phyloP scores from a whole-genome alignment of 2,113 vertebrate genomes.

The Heterotis niloticus region DNA sequence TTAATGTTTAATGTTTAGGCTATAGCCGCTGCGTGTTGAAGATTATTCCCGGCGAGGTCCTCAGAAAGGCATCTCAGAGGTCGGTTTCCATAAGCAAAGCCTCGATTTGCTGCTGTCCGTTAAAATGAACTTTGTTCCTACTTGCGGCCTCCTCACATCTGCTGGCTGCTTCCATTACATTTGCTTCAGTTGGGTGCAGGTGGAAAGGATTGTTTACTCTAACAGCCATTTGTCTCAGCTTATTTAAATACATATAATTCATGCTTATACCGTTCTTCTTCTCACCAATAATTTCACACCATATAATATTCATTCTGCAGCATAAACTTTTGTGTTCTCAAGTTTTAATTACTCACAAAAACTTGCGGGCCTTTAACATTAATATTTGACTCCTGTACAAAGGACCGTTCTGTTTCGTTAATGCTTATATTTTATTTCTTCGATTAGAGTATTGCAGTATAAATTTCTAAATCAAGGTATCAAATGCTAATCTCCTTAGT shows the following conservation, averaged over 20 bases:
- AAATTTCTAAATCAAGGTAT: background rate
- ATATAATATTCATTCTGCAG: background rate
- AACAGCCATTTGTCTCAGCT: slow-evolving; percentile 1
- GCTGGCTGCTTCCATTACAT: slow-evolving; percentile 10
- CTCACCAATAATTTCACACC: background rate
- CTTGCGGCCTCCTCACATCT: slow-evolving; percentile 8
- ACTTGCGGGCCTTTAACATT: no score
- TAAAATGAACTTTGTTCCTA: slow-evolving; percentile 7
- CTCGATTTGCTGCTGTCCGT: slow-evolving; percentile 6
- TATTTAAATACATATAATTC: background rate
- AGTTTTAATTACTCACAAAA: no score
- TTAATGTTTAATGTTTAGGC: no score
- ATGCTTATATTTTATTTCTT: background rate
- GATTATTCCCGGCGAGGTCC: no score
- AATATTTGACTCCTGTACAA: background rate
- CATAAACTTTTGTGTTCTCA: no score
- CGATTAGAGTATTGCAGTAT: background rate
- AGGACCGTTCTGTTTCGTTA: background rate
- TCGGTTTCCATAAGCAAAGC: background rate
- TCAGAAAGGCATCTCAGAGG: no score
- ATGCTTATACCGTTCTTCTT: background rate
- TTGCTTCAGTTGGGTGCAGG: background rate
- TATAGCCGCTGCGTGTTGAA: no score
- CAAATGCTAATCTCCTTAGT: background rate
- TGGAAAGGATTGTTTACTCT: background rate